phyloP scores from a whole-genome alignment of 2,113 vertebrate species.

The Bothrops jararaca region DNA sequence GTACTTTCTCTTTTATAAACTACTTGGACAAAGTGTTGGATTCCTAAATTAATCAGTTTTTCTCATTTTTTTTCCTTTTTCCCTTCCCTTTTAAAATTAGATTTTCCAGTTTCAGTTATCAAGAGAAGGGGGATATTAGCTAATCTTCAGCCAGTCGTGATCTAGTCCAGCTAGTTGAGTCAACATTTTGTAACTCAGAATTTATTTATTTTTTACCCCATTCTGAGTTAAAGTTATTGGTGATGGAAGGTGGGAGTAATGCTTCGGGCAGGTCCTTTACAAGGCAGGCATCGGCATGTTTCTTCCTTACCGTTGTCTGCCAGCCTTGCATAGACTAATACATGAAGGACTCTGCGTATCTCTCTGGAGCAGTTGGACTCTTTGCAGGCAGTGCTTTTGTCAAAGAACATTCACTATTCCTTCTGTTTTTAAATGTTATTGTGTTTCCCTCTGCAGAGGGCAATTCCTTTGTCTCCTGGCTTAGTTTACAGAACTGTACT shows the following conservation, averaged over 20 bases:
- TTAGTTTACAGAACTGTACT: background rate
- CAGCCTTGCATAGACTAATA: background rate
- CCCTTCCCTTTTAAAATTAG: background rate
- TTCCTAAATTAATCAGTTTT: background rate
- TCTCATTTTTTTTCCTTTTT: background rate
- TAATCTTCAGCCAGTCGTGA: background rate
- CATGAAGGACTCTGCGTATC: background rate
- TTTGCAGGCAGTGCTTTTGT: background rate
- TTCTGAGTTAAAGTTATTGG: background rate
- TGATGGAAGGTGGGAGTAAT: background rate
- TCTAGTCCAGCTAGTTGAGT: background rate
- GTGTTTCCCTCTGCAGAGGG: background rate
- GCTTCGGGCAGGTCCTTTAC: background rate
- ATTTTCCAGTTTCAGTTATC: background rate
- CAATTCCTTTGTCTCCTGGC: background rate
- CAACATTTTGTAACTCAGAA: background rate
- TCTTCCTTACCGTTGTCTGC: background rate
- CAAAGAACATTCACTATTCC: background rate
- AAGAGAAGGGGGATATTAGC: background rate
- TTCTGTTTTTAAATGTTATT: background rate
- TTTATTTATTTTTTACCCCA: too few species aligned
- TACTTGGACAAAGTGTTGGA: background rate
- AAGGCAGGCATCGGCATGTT: background rate
- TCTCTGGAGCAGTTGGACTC: background rate
- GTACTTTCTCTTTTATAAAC: background rate